Conservation (phyloP, 2,888 invertebrate genomes). For the Chrysolina haemoptera region DNA sequence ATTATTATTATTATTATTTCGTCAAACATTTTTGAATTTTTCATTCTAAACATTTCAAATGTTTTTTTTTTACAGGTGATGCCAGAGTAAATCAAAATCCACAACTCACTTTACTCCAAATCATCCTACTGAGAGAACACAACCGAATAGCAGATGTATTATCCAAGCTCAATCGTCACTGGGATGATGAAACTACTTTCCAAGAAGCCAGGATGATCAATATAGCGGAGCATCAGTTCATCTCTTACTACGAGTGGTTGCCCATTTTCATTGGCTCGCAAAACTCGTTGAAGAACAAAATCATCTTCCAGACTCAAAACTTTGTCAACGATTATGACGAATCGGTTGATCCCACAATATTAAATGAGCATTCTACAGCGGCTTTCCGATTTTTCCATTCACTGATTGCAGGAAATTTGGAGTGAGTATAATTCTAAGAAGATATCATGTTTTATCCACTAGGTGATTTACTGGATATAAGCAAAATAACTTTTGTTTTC, state of each 20-base stretch:
- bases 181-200: slow-evolving; percentile 82
- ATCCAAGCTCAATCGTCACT: slow-evolving; percentile 79
- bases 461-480: too few species aligned
- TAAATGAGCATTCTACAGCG: slow-evolving; percentile 81
- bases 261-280: slow-evolving; percentile 80
- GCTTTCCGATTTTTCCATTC: slow-evolving; percentile 84
- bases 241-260: slow-evolving; percentile 84
- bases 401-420: slow-evolving; percentile 78
- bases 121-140: slow-evolving; percentile 80
- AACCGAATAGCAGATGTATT: slow-evolving; percentile 79
- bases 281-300: slow-evolving; percentile 76
- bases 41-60: too few species aligned
- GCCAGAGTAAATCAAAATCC: slow-evolving; percentile 81
- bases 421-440: slow-evolving; percentile 71
- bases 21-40: too few species aligned
- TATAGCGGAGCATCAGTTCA: slow-evolving; percentile 80
- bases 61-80: slow-evolving; percentile 73
- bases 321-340: slow-evolving; percentile 80
- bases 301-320: slow-evolving; percentile 75
- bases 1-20: too few species aligned
- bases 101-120: slow-evolving; percentile 79
- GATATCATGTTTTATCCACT: too few species aligned
- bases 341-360: slow-evolving; percentile 75
- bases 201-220: slow-evolving; percentile 82
- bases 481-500: too few species aligned